Evolutionary conservation across 2,113 vertebrate genomes (phyloP), one percentile per base, ranked within the genome.

Genomic region (Pteruthius melanotis): DNA sequence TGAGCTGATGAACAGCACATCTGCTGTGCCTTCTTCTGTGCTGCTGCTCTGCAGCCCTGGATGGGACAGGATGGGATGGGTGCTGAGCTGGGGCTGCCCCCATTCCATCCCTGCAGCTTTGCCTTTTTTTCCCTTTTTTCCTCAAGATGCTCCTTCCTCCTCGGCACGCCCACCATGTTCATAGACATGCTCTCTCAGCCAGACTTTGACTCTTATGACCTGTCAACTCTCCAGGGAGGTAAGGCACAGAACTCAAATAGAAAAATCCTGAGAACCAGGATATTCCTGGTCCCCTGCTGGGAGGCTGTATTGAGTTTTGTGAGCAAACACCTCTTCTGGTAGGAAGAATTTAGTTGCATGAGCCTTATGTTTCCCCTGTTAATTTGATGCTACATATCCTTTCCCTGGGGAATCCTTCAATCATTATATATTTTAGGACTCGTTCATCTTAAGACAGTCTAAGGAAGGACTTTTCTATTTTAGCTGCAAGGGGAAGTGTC

Each of bases 161-260:
- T 98, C 0, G 99, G 99, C 53, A 99, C 99, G 0, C 99, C 99
- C 6, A 99, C 99, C 57, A 99, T 99, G 99, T 99, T 82, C 18
- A 97, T 99, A 60, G 99, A 99, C 83, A 98, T 99, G 94, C 54
- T 99, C 37, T 97, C 91, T 78, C 99, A 99, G 93, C 98, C 97
- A 0, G 98, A 98, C 81, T 93, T 98, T 45, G 83, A 93, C 82
- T 98, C 98, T 90, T 98, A 98, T 3, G 97, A 99, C 96, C 81
- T 99, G 81, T 99, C 99, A 1, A 79, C 97, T 57, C 59, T 99
- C 19, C 54, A 82, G 30, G 94, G 86, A 94, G 99, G 99, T 99
- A 96, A 98, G 98, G 74, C 60, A 49, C 39, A 75, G 39, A 63
- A 50, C 35, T 60, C 52, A 68, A 33, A 24, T 37, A 15, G 52